Base-by-base conservation (phyloP, 2,113 vertebrate species). In the Phyllopteryx taeniolatus region DNA sequence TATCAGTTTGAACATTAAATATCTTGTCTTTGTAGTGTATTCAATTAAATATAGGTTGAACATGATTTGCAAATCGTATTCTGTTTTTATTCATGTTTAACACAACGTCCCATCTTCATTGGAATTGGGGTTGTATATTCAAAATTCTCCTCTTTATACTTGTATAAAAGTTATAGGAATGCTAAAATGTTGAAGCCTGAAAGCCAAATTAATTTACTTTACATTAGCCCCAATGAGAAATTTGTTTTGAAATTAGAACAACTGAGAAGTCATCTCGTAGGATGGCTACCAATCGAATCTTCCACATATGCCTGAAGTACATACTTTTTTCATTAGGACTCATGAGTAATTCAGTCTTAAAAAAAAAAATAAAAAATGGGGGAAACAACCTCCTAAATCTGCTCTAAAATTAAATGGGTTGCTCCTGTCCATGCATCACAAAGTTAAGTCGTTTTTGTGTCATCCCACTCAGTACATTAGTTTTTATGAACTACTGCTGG, bases 381-480 rank as follows among this genome's bases (percentile, higher is more conserved):
- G 13, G 47, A 54, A 54, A 54, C 53, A 54, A 54, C 14, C 49
- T 54, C 49, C 19, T 33, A 61, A 61, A 61, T 61, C 59, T 17
- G 6, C 59, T 61, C 59, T 35, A 35, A 61, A 61, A 61, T 61
- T 5, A 61, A 61, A 61, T 8, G 59, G 59, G 59, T 61, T 3
- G 31, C 14, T 35, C 59, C 59, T 8, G 31, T 33, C 7, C 59
- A 35, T 33, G 59, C 59, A 3, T 61, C 59, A 61, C 59, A 61
- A 61, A 61, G 14, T 35, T 61, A 61, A 35, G 2, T 61, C 14
- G 31, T 33, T 35, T 61, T 67, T 47, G 19, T 67, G 62, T 65
- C 68, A 20, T 73, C 67, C 64, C 70, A 54, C 43, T 31, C 44
- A 27, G 43, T 31, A 22, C 63, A 17, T 65, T 65, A 65, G 11